These are phyloP conservation scores for Catharus ustulatus DNA, from an alignment of 2,797 vertebrate genomes.

Conservation along the genomic window DNA sequence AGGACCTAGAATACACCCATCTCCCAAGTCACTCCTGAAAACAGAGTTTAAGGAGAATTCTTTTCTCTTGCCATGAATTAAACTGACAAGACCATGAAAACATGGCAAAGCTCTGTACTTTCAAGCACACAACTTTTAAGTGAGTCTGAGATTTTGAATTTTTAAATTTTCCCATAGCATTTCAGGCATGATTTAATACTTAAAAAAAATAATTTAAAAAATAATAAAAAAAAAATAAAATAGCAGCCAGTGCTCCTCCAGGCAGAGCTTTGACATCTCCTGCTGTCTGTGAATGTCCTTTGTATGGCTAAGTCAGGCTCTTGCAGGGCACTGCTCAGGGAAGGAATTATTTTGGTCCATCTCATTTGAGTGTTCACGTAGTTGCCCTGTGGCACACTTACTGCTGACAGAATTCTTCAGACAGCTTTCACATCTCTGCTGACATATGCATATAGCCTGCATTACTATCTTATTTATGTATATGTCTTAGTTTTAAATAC, in stretches of 20 bases:
- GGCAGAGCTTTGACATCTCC: not conserved
- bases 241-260: not conserved
- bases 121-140: not conserved
- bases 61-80: not conserved
- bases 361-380: not conserved
- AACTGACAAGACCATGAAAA: not conserved
- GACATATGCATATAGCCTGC: not conserved
- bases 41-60: not conserved
- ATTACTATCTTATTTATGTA: constrained; percentile 26
- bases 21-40: not conserved
- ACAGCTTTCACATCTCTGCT: not conserved
- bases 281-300: not conserved
- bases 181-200: not conserved
- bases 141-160: not conserved
- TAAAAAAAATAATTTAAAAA: not conserved
- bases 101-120: not conserved
- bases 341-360: constrained; percentile 1
- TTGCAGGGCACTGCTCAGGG: not conserved
- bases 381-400: not conserved
- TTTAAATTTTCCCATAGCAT: not conserved
- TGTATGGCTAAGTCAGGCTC: accelerated
- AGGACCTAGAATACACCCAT: not conserved
- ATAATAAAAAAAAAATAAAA: not conserved
- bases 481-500: not conserved
- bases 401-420: not conserved